A percentile compares a stretch with the other conserved stretches of the same genome.
phyloP scores from a whole-genome alignment of 2,797 vertebrate species.

The Anguilla anguilla region DNA sequence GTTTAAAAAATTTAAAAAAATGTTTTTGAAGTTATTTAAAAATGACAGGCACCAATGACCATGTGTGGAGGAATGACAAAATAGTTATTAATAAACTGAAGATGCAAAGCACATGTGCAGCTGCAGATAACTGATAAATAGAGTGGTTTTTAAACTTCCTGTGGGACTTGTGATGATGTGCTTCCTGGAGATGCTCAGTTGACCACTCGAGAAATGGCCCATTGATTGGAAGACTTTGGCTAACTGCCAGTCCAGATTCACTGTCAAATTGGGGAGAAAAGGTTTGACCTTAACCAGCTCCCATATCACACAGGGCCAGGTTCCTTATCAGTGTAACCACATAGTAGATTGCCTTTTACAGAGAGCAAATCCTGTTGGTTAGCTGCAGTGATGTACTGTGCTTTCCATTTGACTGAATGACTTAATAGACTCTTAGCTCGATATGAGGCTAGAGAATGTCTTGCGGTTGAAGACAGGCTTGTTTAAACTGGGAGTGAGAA shows the following conservation, averaged over 20 bases:
- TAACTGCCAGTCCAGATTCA: neutral
- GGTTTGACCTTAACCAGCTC: neutral
- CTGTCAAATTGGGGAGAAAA: neutral
- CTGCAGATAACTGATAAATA: neutral
- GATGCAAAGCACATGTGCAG: neutral
- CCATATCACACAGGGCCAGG: neutral
- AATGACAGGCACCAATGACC: neutral
- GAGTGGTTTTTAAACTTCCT: neutral
- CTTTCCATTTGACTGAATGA: neutral
- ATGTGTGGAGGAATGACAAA: neutral
- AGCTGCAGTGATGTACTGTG: neutral
- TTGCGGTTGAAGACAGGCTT: neutral
- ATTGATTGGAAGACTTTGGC: neutral
- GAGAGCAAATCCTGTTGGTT: neutral
- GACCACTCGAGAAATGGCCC: neutral
- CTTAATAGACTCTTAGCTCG: neutral
- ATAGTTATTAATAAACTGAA: neutral
- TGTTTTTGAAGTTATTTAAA: neutral
- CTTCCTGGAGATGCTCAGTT: neutral
- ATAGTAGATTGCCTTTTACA: neutral
- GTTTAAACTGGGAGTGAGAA: neutral
- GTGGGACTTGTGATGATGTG: neutral
- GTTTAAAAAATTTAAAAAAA: neutral
- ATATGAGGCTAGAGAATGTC: neutral
- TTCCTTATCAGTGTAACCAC: neutral